A percentile compares a stretch with the other conserved stretches of the same genome.
Evolutionary conservation across 2,888 invertebrate genomes (phyloP).

Genomic region (Dolichomitus sp.): DNA sequence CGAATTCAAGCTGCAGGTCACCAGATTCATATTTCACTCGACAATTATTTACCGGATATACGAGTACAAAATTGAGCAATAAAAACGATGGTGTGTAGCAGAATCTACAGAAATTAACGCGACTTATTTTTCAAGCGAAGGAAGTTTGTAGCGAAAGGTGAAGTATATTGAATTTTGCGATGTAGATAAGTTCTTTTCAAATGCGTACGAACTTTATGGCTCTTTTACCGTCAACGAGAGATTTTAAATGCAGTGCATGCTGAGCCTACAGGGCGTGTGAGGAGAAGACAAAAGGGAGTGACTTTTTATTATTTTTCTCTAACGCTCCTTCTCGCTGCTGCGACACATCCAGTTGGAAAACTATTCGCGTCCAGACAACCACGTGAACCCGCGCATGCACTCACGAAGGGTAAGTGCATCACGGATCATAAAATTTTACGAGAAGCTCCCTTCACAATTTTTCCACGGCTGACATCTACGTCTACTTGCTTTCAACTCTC

Average conservation of each 20-base stretch:
- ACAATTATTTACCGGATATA: too few relatives aligned
- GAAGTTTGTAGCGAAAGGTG: background rate
- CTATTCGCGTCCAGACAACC: constrained; percentile 22
- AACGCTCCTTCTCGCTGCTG: background rate
- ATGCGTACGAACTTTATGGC: background rate
- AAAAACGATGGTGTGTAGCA: too few relatives aligned
- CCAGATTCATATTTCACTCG: too few relatives aligned
- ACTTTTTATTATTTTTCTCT: constrained; percentile 49
- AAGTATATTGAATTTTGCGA: constrained; percentile 10
- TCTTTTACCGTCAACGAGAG: constrained; percentile 4
- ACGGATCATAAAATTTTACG: constrained; percentile 69
- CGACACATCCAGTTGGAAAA: constrained; percentile 33
- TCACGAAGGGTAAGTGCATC: constrained; percentile 47
- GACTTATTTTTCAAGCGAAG: too few relatives aligned
- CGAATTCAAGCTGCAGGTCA: too few relatives aligned
- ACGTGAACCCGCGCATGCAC: background rate
- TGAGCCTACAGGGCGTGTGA: background rate
- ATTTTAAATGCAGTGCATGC: constrained; percentile 18
- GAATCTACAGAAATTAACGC: too few relatives aligned
- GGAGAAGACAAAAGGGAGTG: constrained; percentile 8
- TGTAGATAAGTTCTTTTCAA: constrained; percentile 7
- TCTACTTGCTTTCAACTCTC: constrained; percentile 24
- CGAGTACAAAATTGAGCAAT: too few relatives aligned
- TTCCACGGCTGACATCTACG: constrained; percentile 23
- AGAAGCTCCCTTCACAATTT: constrained; percentile 38